These are phyloP conservation scores for Metalampra italica DNA, from an alignment of 2,888 invertebrate genomes.

Conservation along the genomic window DNA sequence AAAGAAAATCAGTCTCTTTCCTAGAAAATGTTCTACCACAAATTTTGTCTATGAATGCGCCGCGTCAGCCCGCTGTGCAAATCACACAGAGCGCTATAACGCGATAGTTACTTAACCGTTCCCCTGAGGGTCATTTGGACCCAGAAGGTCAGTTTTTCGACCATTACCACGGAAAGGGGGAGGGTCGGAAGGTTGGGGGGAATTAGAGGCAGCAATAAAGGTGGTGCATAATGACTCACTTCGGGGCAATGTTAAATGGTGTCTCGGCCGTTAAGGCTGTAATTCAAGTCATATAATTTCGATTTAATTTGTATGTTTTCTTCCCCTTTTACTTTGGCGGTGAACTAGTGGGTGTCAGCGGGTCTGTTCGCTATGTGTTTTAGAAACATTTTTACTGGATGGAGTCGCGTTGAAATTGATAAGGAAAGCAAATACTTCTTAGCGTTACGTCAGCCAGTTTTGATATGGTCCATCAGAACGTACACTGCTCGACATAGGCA, in stretches of 20 bases:
- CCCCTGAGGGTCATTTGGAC: conserved; percentile 58
- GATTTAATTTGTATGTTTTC: not conserved
- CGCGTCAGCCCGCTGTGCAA: conserved; percentile 26
- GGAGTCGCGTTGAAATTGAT: no score
- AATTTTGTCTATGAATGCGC: not conserved
- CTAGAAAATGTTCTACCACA: no score
- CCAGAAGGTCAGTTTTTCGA: conserved; percentile 74
- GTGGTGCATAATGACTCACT: conserved; percentile 67
- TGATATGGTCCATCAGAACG: no score
- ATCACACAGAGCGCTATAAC: conserved; percentile 28
- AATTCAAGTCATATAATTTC: not conserved
- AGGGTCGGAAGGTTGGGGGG: conserved; percentile 17
- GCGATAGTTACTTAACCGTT: conserved; percentile 56
- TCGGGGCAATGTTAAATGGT: conserved; percentile 29
- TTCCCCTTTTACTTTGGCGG: not conserved
- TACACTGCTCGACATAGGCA: no score
- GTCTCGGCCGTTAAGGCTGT: not conserved
- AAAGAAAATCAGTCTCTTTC: no score
- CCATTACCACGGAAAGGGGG: conserved; percentile 67
- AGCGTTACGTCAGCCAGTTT: no score
- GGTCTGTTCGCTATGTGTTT: no score
- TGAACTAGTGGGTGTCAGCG: no score
- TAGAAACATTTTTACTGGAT: no score
- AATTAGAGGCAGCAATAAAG: conserved; percentile 66
- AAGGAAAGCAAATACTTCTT: no score